A percentile compares a stretch with the other conserved stretches of the same genome.
These are phyloP conservation scores for Calephelis nemesis DNA, from an alignment of 1,140 invertebrate genomes.

Conservation along the genomic window DNA sequence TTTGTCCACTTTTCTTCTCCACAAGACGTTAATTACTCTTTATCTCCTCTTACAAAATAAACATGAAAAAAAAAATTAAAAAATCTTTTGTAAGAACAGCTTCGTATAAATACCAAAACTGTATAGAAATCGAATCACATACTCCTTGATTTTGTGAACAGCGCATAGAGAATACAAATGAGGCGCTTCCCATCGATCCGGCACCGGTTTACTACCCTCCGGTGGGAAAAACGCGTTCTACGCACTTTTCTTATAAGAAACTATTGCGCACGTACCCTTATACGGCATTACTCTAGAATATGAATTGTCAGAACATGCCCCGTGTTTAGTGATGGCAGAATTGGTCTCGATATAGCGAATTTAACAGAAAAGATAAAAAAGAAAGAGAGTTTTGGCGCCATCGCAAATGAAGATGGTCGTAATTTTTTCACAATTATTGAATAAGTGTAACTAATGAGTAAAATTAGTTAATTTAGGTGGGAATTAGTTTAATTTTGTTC, in stretches of 20 bases:
- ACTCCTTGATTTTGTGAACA: conserved; percentile 75
- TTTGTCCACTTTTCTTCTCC: no score
- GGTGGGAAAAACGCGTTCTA: conserved; percentile 10
- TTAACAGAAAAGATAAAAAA: no score
- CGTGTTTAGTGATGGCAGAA: not conserved
- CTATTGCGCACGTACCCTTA: conserved; percentile 14
- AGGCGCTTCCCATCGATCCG: conserved; percentile 41
- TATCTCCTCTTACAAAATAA: no score
- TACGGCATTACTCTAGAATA: conserved; percentile 10
- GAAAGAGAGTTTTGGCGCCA: no score
- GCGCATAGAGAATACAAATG: conserved; percentile 61
- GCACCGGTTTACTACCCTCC: conserved; percentile 2
- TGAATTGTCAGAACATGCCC: conserved; percentile 15
- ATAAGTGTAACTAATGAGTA: no score
- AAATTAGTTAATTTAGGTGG: no score
- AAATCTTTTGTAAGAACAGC: conserved; percentile 27
- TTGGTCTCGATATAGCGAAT: no score
- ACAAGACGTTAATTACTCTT: no score
- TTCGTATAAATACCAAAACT: conserved; percentile 42
- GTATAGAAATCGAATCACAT: conserved; percentile 76
- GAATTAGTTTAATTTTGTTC: no score
- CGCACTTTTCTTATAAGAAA: conserved; percentile 15
- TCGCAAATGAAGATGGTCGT: no score
- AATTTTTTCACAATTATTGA: no score
- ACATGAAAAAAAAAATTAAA: no score